A percentile compares a stretch with the other conserved stretches of the same genome.
Evolutionary conservation across 2,888 invertebrate genomes (phyloP).

Genomic region (Stegana nigrithorax): DNA sequence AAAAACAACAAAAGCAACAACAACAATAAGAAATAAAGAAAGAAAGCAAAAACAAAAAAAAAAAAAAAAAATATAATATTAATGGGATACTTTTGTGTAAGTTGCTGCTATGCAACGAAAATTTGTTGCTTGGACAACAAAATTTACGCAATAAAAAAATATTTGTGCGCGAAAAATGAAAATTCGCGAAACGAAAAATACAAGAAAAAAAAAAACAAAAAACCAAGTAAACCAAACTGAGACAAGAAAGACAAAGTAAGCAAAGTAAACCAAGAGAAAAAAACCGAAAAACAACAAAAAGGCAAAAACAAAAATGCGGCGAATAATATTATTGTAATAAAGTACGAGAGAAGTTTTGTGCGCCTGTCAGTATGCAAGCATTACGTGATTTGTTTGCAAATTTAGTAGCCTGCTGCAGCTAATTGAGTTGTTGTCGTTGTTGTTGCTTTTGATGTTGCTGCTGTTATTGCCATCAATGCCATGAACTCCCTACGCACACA

Average conservation of each 20-base stretch:
- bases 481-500: background rate
- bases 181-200: no score
- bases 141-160: no score
- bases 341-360: background rate
- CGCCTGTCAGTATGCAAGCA: background rate
- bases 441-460: background rate
- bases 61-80: no score
- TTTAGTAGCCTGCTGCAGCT: background rate
- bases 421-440: constrained; percentile 4
- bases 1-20: no score
- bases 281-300: background rate
- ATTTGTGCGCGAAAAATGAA: no score
- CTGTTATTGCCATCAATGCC: background rate
- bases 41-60: no score
- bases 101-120: no score
- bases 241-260: background rate
- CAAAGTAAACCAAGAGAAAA: background rate
- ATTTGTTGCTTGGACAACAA: no score
- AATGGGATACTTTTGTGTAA: no score
- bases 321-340: background rate
- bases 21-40: no score
- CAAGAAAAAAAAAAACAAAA: no score
- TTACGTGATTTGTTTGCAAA: constrained; percentile 56
- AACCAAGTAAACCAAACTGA: background rate
- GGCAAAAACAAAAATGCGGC: background rate